Evolutionary conservation across 2,797 vertebrate species (phyloP).

Genomic region (Triplophysa yarkandensis): DNA sequence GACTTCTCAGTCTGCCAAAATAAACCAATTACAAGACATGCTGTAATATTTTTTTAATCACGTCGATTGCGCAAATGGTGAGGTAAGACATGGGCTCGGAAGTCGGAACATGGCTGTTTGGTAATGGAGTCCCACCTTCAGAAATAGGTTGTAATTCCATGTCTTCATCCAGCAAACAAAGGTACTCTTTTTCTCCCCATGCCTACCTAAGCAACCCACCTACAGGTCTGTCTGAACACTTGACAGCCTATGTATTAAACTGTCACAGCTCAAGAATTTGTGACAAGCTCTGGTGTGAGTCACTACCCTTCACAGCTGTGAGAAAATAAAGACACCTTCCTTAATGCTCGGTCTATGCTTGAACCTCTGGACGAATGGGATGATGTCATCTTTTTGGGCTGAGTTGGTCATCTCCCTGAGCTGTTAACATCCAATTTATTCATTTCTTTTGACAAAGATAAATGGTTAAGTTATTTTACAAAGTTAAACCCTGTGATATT

Average conservation of each 20-base stretch:
- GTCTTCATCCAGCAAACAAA: constrained; percentile 65
- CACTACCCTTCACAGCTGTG: constrained; percentile 59
- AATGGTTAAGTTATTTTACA: neutral
- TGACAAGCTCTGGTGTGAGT: constrained; percentile 69
- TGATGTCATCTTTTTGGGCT: constrained; percentile 43
- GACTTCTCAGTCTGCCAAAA: constrained; percentile 15
- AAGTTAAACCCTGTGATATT: neutral
- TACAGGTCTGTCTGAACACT: constrained; percentile 68
- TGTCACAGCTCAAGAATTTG: constrained; percentile 72
- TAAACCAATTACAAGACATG: neutral
- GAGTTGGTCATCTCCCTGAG: constrained; percentile 25
- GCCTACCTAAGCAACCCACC: constrained; percentile 71
- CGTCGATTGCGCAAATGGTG: constrained; percentile 27
- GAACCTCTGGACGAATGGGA: constrained; percentile 23
- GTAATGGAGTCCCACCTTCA: neutral
- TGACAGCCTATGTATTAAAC: constrained; percentile 77
- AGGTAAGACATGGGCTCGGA: constrained; percentile 28
- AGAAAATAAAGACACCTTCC: constrained; percentile 40
- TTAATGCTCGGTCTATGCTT: constrained; percentile 5
- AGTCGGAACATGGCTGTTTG: neutral
- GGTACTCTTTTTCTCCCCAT: constrained; percentile 54
- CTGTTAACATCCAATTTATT: neutral
- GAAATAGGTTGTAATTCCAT: constrained; percentile 25
- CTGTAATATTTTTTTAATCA: constrained; percentile 31
- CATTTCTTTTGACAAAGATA: neutral